Percentiles rank a stretch among this genome's conserved stretches.
These are phyloP conservation scores for Tursiops truncatus DNA, from an alignment of 2,113 vertebrate genomes.

Conservation along the genomic window DNA sequence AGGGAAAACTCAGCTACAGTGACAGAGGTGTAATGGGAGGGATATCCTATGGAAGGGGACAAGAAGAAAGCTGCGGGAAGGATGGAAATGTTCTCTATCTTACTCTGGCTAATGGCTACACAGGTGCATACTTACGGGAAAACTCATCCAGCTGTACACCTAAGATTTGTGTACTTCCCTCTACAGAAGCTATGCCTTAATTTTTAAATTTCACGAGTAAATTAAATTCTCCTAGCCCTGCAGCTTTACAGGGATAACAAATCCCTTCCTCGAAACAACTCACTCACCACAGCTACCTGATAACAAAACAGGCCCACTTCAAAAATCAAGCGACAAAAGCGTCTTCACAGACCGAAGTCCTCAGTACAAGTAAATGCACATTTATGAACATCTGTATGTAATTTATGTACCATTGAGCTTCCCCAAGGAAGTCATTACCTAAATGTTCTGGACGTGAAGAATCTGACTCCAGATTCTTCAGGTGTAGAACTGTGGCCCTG, in stretches of 20 bases:
- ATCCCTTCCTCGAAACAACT: background rate
- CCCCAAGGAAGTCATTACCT: background rate
- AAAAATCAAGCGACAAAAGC: slow-evolving; percentile 1
- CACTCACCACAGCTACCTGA: background rate
- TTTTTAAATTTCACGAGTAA: background rate
- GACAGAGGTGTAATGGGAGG: background rate
- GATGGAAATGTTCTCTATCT: background rate
- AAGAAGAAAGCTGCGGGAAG: background rate
- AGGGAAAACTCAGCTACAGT: background rate
- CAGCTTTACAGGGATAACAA: background rate
- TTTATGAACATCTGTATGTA: background rate
- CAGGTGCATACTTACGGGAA: background rate
- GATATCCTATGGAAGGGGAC: background rate
- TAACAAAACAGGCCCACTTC: background rate
- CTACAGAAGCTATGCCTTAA: background rate
- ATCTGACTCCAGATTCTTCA: background rate
- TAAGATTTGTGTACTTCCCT: background rate
- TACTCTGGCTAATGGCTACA: background rate
- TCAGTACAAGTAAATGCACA: background rate
- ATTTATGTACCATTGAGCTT: background rate
- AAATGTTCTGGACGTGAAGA: background rate
- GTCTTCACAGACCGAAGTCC: background rate
- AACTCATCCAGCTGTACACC: background rate
- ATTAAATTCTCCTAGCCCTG: background rate
- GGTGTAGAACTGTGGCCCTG: background rate